Evolutionary conservation across 2,888 invertebrate genomes (phyloP).

Genomic region (Andrena marginata): DNA sequence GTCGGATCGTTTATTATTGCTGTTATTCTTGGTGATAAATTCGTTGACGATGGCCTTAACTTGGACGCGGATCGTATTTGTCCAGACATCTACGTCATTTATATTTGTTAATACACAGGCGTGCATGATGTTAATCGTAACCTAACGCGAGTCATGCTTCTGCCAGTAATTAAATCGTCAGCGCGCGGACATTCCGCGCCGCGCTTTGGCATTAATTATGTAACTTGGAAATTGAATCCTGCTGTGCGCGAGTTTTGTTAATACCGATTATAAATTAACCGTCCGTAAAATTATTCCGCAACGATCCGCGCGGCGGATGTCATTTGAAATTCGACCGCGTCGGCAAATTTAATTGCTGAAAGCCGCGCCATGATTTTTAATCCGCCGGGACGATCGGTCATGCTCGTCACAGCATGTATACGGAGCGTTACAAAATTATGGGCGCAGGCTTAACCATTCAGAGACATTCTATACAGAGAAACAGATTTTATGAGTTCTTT

Average conservation of each 20-base stretch:
- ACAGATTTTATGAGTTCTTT: no score
- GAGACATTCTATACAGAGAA: no score
- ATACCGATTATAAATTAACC: conserved; percentile 51
- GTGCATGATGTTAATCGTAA: conserved; percentile 50
- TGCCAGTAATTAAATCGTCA: conserved; percentile 60
- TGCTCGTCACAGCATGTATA: background rate
- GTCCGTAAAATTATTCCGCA: conserved; percentile 53
- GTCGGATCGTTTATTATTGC: background rate
- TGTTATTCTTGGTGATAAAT: background rate
- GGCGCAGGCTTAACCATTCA: background rate
- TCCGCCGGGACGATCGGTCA: background rate
- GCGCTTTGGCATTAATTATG: conserved; percentile 52
- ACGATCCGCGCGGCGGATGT: background rate
- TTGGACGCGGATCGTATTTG: background rate
- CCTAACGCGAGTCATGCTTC: conserved; percentile 43
- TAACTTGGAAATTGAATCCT: conserved; percentile 57
- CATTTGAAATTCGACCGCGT: conserved; percentile 42
- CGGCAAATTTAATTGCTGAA: conserved; percentile 40
- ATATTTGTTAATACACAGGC: conserved; percentile 34
- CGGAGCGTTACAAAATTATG: background rate
- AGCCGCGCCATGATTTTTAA: conserved; percentile 28
- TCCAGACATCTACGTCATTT: conserved; percentile 14
- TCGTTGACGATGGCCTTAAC: background rate
- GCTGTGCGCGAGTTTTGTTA: conserved; percentile 46
- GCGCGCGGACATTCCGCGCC: conserved; percentile 29